These are phyloP conservation scores for Iphiclides podalirius DNA, from an alignment of 2,888 invertebrate species.

Conservation along the genomic window DNA sequence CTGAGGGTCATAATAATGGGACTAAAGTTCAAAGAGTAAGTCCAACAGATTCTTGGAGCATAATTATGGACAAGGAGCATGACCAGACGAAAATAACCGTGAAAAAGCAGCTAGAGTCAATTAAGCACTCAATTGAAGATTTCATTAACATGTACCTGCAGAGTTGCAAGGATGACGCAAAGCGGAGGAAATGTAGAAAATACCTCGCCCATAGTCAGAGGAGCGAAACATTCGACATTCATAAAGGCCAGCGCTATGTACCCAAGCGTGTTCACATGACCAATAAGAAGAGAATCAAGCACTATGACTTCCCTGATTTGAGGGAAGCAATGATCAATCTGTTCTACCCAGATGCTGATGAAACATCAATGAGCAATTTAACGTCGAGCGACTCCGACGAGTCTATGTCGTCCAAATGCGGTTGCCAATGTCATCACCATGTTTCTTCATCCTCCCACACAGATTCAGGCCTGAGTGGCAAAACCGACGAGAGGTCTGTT, in stretches of 20 bases:
- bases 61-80: constrained; percentile 60
- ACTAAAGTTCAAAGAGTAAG: constrained; percentile 42
- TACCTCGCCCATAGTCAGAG: constrained; percentile 23
- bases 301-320: constrained; percentile 64
- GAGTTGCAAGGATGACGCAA: constrained; percentile 29
- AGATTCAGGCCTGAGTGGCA: constrained; percentile 51
- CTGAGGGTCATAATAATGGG: constrained; percentile 27
- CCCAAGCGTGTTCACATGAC: constrained; percentile 39
- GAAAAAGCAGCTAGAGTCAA: constrained; percentile 50
- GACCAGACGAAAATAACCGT: constrained; percentile 49
- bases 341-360: constrained; percentile 36
- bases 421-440: constrained; percentile 51
- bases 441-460: constrained; percentile 35
- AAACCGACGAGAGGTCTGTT: constrained; percentile 43
- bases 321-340: constrained; percentile 59
- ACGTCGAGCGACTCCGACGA: constrained; percentile 31
- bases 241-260: constrained; percentile 35
- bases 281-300: constrained; percentile 58
- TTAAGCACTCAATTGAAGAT: constrained; percentile 52
- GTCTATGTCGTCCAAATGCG: constrained; percentile 35
- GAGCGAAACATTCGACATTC: constrained; percentile 37
- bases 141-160: constrained; percentile 49
- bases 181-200: constrained; percentile 24
- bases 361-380: constrained; percentile 4
- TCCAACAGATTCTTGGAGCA: constrained; percentile 57